A percentile compares a stretch with the other conserved stretches of the same genome.
Conservation (phyloP, 2,888 invertebrate species). For the Cabera pusaria region DNA sequence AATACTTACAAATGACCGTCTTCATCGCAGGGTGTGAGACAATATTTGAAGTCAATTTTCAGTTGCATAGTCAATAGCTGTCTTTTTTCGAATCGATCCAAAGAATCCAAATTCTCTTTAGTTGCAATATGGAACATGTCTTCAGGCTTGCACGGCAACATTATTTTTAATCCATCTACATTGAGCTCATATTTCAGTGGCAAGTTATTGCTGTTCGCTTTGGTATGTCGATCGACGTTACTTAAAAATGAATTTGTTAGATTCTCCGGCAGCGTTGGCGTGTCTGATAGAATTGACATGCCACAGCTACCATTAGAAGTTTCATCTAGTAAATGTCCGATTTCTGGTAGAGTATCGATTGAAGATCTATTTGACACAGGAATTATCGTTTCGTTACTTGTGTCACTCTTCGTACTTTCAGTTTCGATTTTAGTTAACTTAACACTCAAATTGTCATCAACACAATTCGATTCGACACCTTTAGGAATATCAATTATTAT, state of each 20-base stretch:
- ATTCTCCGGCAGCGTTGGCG: slow-evolving; percentile 26
- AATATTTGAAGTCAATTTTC: slow-evolving; percentile 51
- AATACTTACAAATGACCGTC: slow-evolving; percentile 64
- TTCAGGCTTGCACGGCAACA: slow-evolving; percentile 42
- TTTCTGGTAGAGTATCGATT: slow-evolving; percentile 17
- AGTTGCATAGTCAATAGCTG: slow-evolving; percentile 55
- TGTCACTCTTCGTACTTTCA: too few relatives aligned
- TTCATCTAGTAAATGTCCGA: slow-evolving; percentile 41
- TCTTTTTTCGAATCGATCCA: slow-evolving; percentile 24
- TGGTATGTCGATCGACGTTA: slow-evolving; percentile 23
- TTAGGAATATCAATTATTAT: too few relatives aligned
- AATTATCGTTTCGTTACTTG: too few relatives aligned
- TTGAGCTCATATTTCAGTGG: too few relatives aligned
- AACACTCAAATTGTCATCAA: too few relatives aligned
- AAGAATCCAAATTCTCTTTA: slow-evolving; percentile 39
- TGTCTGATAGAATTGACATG: slow-evolving; percentile 40
- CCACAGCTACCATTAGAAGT: slow-evolving; percentile 50
- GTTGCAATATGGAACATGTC: slow-evolving; percentile 53
- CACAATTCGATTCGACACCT: too few relatives aligned
- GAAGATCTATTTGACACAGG: too few relatives aligned
- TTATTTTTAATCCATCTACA: slow-evolving; percentile 34
- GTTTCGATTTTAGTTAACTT: too few relatives aligned
- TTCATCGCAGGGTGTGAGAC: slow-evolving; percentile 44
- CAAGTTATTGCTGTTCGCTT: not conserved
- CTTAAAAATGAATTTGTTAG: slow-evolving; percentile 35